Evolutionary conservation across 2,113 vertebrate genomes (phyloP).

Genomic region (Dasyprocta punctata): DNA sequence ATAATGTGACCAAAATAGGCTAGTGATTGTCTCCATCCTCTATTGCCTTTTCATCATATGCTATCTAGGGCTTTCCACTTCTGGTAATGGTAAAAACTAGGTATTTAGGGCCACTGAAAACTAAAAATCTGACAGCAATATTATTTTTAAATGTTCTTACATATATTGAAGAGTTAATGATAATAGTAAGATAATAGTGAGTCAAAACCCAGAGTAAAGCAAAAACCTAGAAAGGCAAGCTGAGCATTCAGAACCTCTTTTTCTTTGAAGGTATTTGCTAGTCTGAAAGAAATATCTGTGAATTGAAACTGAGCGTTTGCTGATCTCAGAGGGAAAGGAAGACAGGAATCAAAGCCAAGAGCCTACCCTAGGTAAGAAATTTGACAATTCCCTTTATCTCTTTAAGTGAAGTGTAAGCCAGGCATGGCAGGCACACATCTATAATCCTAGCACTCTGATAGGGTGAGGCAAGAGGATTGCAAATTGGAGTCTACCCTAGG

Average conservation of each 20-base stretch:
- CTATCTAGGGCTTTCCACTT: neutral
- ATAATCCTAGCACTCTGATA: neutral
- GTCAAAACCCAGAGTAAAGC: neutral
- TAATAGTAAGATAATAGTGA: neutral
- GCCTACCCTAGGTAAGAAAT: neutral
- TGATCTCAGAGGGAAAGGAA: neutral
- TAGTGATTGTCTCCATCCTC: neutral
- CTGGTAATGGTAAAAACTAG: neutral
- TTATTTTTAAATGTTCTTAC: neutral
- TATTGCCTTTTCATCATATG: neutral
- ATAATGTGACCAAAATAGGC: neutral
- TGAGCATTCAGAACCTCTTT: neutral
- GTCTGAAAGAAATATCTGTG: neutral
- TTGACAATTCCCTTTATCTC: neutral
- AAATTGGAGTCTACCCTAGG: neutral
- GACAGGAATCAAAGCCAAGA: neutral
- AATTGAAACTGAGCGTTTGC: neutral
- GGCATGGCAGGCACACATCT: neutral
- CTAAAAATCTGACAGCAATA: neutral
- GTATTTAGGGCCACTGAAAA: neutral
- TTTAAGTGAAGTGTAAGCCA: neutral
- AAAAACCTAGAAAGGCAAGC: neutral
- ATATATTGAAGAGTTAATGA: slow-evolving; percentile 7
- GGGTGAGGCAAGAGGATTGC: neutral
- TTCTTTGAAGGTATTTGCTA: neutral